Evolutionary conservation across 1,140 invertebrate species (phyloP).

Genomic region (Mamestra configurata): DNA sequence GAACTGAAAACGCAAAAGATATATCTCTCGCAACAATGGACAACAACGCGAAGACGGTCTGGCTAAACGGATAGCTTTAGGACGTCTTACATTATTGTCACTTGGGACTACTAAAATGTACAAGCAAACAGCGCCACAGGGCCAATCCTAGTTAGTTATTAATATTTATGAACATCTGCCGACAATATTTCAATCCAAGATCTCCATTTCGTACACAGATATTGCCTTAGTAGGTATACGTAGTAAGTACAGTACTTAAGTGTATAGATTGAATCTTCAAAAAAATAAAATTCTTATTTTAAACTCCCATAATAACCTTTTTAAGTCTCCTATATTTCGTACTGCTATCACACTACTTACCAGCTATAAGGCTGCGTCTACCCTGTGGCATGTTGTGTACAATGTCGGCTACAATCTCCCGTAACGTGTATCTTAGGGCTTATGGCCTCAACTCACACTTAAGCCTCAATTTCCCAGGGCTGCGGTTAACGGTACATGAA

Average conservation of each 20-base stretch:
- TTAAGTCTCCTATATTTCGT: neutral
- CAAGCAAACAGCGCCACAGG: constrained; percentile 41
- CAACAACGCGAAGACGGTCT: neutral
- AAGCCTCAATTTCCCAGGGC: constrained; percentile 19
- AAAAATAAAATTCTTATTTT: too few species aligned
- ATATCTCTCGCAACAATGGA: constrained; percentile 34
- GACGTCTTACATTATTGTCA: constrained; percentile 22
- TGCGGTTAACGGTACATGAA: neutral
- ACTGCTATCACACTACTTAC: neutral
- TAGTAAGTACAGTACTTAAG: too few species aligned
- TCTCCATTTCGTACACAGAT: constrained; percentile 46
- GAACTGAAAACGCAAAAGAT: constrained; percentile 5
- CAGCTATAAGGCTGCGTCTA: neutral
- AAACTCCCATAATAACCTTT: neutral
- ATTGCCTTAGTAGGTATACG: constrained; percentile 41
- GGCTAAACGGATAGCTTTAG: constrained; percentile 19
- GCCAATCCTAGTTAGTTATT: constrained; percentile 40
- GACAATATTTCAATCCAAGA: constrained; percentile 50
- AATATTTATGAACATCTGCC: constrained; percentile 57
- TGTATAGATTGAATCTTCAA: too few species aligned
- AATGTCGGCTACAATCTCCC: constrained; percentile 1
- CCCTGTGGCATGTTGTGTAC: neutral
- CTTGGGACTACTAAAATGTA: constrained; percentile 31
- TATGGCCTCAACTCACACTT: constrained; percentile 29
- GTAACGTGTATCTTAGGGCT: constrained; percentile 5